phyloP scores from a whole-genome alignment of 2,797 vertebrate species.

The Linurgus olivaceus region DNA sequence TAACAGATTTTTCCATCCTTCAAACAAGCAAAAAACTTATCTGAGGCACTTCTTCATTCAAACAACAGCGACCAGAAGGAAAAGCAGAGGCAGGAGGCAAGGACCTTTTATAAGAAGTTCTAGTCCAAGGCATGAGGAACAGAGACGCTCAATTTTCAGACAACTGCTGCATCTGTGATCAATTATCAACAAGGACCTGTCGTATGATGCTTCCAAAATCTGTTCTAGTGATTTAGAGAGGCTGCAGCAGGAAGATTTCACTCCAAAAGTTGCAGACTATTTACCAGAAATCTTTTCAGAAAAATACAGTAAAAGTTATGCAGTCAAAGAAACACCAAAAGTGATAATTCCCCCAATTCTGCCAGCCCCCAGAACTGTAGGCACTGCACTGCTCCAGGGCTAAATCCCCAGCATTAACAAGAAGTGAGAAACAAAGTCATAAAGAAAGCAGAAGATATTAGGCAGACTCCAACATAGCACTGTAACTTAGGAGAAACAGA shows the following conservation, averaged over 20 bases:
- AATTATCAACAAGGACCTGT: conserved; percentile 57
- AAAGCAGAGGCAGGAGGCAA: conserved; percentile 31
- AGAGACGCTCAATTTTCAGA: conserved; percentile 28
- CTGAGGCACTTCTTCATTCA: conserved; percentile 60
- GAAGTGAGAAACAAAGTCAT: background rate
- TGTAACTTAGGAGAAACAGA: background rate
- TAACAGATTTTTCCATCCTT: background rate
- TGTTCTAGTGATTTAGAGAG: conserved; percentile 11
- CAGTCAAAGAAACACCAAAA: background rate
- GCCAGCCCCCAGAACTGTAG: background rate
- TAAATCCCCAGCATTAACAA: background rate
- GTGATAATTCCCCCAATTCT: background rate
- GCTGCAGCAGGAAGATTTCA: conserved; percentile 13
- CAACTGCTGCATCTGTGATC: conserved; percentile 37
- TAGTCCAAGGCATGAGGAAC: conserved; percentile 28
- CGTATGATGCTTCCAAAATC: conserved; percentile 31
- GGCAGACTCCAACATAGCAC: background rate
- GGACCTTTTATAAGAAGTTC: background rate
- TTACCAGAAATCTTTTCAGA: conserved; percentile 48
- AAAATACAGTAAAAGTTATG: conserved; percentile 43
- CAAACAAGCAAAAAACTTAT: conserved; percentile 46
- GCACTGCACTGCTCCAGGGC: background rate
- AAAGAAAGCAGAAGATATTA: background rate
- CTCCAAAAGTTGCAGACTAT: conserved; percentile 48
- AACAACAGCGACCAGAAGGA: background rate